Percentiles rank a stretch among this genome's conserved stretches.
Evolutionary conservation across 2,888 invertebrate species (phyloP).

Genomic region (Lottia scabra): DNA sequence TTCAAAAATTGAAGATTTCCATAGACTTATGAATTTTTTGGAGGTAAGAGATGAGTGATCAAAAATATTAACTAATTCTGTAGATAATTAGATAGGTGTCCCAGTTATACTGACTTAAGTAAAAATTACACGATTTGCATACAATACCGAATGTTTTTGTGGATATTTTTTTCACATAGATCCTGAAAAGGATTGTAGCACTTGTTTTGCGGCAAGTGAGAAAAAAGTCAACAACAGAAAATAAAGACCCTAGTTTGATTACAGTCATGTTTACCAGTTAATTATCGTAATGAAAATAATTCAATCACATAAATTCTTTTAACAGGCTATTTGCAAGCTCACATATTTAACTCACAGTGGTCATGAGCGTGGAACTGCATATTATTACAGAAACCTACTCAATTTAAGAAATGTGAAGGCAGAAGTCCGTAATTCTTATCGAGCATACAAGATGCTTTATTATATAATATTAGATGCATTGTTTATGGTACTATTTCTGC

Average conservation of each 20-base stretch:
- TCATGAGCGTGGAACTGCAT: constrained; percentile 23
- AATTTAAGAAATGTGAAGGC: constrained; percentile 30
- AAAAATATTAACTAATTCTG: too few relatives aligned
- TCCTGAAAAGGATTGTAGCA: too few relatives aligned
- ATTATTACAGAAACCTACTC: constrained; percentile 28
- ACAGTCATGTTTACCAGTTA: too few relatives aligned
- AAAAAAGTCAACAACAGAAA: too few relatives aligned
- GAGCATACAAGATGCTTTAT: constrained; percentile 18
- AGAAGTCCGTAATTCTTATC: constrained; percentile 15
- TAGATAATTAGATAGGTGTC: too few relatives aligned
- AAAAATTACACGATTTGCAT: too few relatives aligned
- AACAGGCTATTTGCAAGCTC: constrained; percentile 23
- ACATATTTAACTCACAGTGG: constrained; percentile 21
- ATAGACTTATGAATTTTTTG: background rate
- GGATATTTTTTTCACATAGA: too few relatives aligned
- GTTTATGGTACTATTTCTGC: constrained; percentile 9
- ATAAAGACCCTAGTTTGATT: too few relatives aligned
- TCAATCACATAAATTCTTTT: constrained; percentile 7
- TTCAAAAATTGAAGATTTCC: background rate
- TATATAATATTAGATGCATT: constrained; percentile 16
- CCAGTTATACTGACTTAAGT: too few relatives aligned
- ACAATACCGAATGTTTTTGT: too few relatives aligned
- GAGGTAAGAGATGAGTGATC: background rate
- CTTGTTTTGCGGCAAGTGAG: too few relatives aligned
- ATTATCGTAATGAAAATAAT: too few relatives aligned